phyloP scores from a whole-genome alignment of 1,140 invertebrate species.

The Drosophila seguyi region DNA sequence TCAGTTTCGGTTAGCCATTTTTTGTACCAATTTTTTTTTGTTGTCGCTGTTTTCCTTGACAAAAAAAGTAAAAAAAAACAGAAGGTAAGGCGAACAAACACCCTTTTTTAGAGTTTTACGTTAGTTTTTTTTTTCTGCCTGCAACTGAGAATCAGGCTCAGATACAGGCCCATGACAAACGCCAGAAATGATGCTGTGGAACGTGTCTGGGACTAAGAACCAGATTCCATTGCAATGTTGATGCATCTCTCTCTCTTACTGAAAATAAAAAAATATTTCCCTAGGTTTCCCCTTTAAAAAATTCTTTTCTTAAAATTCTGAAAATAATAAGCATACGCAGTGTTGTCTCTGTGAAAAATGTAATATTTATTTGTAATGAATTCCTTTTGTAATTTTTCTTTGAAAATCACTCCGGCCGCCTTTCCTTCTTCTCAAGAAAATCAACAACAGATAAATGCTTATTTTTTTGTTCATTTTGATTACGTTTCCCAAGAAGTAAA shows the following conservation, averaged over 20 bases:
- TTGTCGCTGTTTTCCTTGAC: conserved; percentile 18
- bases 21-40: conserved; percentile 16
- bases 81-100: conserved; percentile 9
- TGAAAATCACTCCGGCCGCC: fast-evolving
- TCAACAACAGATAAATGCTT: conserved; percentile 42
- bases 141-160: conserved; percentile 12
- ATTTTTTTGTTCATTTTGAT: conserved; percentile 72
- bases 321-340: neutral
- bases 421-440: neutral
- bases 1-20: conserved; percentile 46
- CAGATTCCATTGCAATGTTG: conserved; percentile 7
- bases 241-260: conserved; percentile 3
- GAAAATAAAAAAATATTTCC: neutral
- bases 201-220: conserved; percentile 23
- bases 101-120: conserved; percentile 8
- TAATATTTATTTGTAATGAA: neutral
- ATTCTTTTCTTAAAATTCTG: too few relatives aligned
- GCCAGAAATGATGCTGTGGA: conserved; percentile 35
- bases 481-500: conserved; percentile 63
- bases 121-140: neutral
- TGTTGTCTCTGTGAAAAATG: neutral
- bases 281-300: neutral
- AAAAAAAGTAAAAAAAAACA: conserved; percentile 30
- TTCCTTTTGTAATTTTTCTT: conserved; percentile 15
- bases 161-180: conserved; percentile 36